Base-by-base conservation (phyloP, 2,888 invertebrate genomes). In the Epirrita christyi region DNA sequence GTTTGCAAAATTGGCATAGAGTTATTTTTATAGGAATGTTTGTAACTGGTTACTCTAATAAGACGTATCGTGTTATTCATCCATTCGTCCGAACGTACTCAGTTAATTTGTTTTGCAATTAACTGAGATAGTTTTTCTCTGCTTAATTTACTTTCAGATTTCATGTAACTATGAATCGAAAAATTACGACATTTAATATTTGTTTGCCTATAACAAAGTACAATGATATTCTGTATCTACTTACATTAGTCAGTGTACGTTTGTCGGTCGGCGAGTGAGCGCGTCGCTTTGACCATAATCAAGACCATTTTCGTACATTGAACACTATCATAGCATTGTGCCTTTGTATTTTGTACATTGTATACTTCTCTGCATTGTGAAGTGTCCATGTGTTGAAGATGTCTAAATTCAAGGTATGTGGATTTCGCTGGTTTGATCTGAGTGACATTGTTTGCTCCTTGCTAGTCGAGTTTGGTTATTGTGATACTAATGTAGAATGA, bases 401-500 rank as follows among this genome's bases (percentile, higher is more conserved):
- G 67, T 67, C 67, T 51, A 67, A 59, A 61, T 61, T 63, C 57
- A 67, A 67, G 67, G 67, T 67, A 59, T 34, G 42, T 52, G 27
- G 34, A 32, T 13, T 5, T 34, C 27, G 11, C 21, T 51, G 27
- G 45, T 15, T 13, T 29, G 13, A 44, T 45, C 14, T 15, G 6
- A 32, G 9, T n/a, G n/a, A 1, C 14, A 36, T n/a, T 34, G 9
- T 2, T 32, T 40, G 9, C 14, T 15, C 37, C 9, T 11, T 11
- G 6, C 13, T n/a, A n/a, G 1, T 37, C 10, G 36, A 36, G 10
- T 36, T 36, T n/a, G n/a, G 10, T n/a, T 21, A 21, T 21, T 21
- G 21, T 36, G 36, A 36, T 32, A 11, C 6, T 36, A 36, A 36
- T 34, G 38, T 14, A 2, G 5, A 11, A 14, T 38, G 36, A 45